Evolutionary conservation across 2,888 invertebrate species (phyloP).

Genomic region (Erebia aethiops): DNA sequence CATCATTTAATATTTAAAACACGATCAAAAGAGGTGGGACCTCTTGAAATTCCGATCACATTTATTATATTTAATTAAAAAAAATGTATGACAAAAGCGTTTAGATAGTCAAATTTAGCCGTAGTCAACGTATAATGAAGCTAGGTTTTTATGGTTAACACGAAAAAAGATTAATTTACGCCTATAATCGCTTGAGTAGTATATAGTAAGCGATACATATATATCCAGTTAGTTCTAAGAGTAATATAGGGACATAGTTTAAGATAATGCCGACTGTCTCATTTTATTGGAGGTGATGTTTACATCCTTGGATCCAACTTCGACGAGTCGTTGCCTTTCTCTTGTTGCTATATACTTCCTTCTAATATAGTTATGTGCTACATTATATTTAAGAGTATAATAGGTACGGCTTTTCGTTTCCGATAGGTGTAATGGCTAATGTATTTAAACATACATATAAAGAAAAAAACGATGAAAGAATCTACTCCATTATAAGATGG

Average conservation of each 20-base stretch:
- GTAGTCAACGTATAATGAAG: slow-evolving; percentile 60
- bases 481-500: slow-evolving; percentile 57
- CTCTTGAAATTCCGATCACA: slow-evolving; percentile 54
- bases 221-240: slow-evolving; percentile 58
- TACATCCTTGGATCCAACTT: slow-evolving; percentile 35
- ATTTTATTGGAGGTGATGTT: slow-evolving; percentile 38
- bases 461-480: slow-evolving; percentile 44
- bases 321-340: slow-evolving; percentile 64
- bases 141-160: slow-evolving; percentile 59
- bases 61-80: slow-evolving; percentile 51
- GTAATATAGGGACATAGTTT: slow-evolving; percentile 42
- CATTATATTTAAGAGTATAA: slow-evolving; percentile 45
- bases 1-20: slow-evolving; percentile 29
- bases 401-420: slow-evolving; percentile 58
- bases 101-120: slow-evolving; percentile 78
- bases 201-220: slow-evolving; percentile 54
- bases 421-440: slow-evolving; percentile 51
- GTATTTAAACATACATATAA: slow-evolving; percentile 39
- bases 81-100: slow-evolving; percentile 56
- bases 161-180: slow-evolving; percentile 58
- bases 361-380: slow-evolving; percentile 56
- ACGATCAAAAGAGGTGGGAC: slow-evolving; percentile 56
- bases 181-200: slow-evolving; percentile 68
- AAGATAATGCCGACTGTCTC: slow-evolving; percentile 45
- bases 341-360: slow-evolving; percentile 66